phyloP scores from a whole-genome alignment of 2,797 vertebrate genomes.

The Sandelia bainsii region DNA sequence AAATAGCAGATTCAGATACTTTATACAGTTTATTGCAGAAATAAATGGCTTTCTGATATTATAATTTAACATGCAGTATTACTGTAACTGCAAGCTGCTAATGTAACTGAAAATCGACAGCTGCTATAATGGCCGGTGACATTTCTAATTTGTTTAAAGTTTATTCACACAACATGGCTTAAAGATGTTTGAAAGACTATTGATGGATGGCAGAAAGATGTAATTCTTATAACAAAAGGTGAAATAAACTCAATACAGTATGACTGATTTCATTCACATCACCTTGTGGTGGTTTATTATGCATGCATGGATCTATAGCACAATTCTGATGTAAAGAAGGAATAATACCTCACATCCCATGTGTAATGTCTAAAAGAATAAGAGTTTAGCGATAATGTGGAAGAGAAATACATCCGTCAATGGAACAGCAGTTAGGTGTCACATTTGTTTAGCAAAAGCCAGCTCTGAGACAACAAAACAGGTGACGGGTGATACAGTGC shows the following conservation, averaged over 20 bases:
- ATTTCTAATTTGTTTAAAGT: slow-evolving; percentile 36
- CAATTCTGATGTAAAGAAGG: slow-evolving; percentile 41
- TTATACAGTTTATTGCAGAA: slow-evolving; percentile 17
- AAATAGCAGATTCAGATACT: neutral
- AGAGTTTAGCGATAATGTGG: slow-evolving; percentile 29
- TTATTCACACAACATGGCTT: slow-evolving; percentile 13
- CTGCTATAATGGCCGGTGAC: slow-evolving; percentile 9
- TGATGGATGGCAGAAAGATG: slow-evolving; percentile 40
- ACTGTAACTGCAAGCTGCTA: neutral
- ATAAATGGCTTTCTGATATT: slow-evolving; percentile 16
- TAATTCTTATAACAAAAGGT: slow-evolving; percentile 29
- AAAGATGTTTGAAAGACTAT: slow-evolving; percentile 11
- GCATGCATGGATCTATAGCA: slow-evolving; percentile 33
- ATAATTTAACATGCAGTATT: slow-evolving; percentile 7
- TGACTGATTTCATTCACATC: slow-evolving; percentile 39
- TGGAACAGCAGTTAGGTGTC: slow-evolving; percentile 12
- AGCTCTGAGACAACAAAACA: slow-evolving; percentile 35
- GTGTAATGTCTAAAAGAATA: slow-evolving; percentile 48
- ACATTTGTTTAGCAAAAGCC: slow-evolving; percentile 31
- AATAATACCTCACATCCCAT: slow-evolving; percentile 43
- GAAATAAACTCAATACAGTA: slow-evolving; percentile 4
- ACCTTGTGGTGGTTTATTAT: slow-evolving; percentile 23
- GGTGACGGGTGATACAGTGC: slow-evolving; percentile 25
- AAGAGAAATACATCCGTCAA: slow-evolving; percentile 36
- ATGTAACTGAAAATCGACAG: slow-evolving; percentile 20